These are phyloP conservation scores for Cassiopea andromeda DNA, from an alignment of 30 jellyfish, hydroid and myxozoan genomes.

Conservation along the genomic window DNA sequence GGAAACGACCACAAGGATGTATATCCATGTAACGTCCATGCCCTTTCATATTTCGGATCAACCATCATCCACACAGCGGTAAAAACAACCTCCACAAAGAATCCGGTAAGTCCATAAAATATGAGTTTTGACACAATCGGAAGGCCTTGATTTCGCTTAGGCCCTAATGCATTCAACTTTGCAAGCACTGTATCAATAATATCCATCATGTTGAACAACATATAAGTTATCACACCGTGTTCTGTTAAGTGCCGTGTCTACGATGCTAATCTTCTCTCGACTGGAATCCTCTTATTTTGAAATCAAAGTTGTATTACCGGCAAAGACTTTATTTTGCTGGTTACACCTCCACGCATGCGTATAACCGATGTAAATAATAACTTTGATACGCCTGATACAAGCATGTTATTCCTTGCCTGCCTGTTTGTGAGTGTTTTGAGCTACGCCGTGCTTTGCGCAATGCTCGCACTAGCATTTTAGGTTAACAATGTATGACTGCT, in stretches of 20 bases:
- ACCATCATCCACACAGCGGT: conserved; percentile 87
- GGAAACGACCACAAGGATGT: conserved; percentile 98
- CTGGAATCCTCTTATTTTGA: too few relatives aligned
- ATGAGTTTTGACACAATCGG: conserved; percentile 82
- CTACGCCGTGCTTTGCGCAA: too few relatives aligned
- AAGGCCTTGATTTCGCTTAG: conserved; percentile 73
- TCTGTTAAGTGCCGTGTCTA: too few relatives aligned
- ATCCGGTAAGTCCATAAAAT: conserved; percentile 90
- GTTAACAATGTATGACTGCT: too few relatives aligned
- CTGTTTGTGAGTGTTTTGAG: too few relatives aligned
- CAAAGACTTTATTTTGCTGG: background rate
- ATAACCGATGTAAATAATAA: background rate
- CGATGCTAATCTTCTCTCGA: too few relatives aligned
- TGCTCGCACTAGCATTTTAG: too few relatives aligned
- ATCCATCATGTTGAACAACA: background rate
- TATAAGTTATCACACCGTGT: background rate
- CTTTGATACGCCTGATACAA: background rate
- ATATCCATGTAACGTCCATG: conserved; percentile 92
- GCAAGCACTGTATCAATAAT: conserved; percentile 14
- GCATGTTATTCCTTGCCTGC: too few relatives aligned
- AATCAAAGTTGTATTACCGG: too few relatives aligned
- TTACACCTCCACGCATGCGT: conserved; percentile 12
- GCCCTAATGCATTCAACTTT: background rate
- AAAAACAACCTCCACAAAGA: conserved; percentile 88
- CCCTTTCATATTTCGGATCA: conserved; percentile 73